Evolutionary conservation across 2,797 vertebrate genomes (phyloP).

Genomic region (Peromyscus eremicus): DNA sequence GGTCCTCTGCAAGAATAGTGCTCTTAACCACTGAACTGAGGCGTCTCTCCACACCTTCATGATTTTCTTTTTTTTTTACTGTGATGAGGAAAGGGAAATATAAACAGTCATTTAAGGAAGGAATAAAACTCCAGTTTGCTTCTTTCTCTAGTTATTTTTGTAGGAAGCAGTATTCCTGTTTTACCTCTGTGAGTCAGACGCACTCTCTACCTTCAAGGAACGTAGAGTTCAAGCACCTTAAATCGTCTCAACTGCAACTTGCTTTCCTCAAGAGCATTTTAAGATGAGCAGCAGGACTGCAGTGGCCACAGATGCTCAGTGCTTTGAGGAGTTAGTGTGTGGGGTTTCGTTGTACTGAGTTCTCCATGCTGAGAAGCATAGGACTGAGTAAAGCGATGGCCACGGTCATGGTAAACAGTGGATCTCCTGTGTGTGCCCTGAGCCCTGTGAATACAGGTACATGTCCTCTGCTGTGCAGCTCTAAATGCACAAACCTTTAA

Average conservation of each 20-base stretch:
- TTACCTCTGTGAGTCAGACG: background rate
- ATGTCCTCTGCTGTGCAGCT: background rate
- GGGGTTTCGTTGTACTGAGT: background rate
- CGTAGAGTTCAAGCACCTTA: constrained; percentile 3
- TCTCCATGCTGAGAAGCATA: background rate
- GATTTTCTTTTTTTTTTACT: background rate
- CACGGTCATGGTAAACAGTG: background rate
- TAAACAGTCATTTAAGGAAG: constrained; percentile 40
- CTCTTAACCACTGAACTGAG: background rate
- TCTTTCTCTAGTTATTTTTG: background rate
- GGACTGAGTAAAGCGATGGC: background rate
- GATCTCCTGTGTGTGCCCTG: background rate
- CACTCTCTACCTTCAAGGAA: constrained; percentile 1
- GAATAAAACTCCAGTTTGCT: constrained; percentile 33
- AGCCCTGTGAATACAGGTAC: background rate
- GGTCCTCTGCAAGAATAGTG: background rate
- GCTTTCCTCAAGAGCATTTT: background rate
- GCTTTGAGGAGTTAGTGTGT: background rate
- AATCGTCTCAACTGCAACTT: background rate
- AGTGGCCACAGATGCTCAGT: background rate
- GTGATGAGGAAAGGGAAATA: constrained; percentile 30
- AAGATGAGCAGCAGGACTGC: background rate
- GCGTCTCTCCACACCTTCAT: background rate
- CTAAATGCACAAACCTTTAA: background rate
- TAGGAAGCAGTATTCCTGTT: background rate